Conservation (phyloP, 2,113 vertebrate species). For the Actenoides lindsayi region DNA sequence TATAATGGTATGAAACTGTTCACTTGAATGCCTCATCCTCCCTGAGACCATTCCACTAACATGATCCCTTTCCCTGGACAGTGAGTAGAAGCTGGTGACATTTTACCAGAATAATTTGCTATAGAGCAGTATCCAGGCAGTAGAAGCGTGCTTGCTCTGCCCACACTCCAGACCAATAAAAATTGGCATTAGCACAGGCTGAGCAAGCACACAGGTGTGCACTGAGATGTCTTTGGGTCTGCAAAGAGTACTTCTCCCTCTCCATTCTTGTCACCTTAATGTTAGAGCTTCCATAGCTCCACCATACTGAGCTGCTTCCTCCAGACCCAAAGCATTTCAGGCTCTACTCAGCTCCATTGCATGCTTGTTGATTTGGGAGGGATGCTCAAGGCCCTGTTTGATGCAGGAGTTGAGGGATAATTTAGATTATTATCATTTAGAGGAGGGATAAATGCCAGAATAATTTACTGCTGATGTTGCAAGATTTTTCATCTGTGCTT, state of each 20-base stretch:
- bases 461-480: slow-evolving; percentile 21
- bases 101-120: not conserved
- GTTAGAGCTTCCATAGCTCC: not conserved
- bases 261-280: not conserved
- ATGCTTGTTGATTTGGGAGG: fast-evolving
- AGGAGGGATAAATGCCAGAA: not conserved
- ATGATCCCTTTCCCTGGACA: not conserved
- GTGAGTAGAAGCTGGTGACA: not conserved
- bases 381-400: not conserved
- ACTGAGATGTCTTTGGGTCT: not conserved
- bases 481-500: slow-evolving; percentile 24
- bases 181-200: not conserved
- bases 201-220: not conserved
- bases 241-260: not conserved
- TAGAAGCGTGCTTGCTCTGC: not conserved
- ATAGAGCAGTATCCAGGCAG: not conserved
- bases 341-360: not conserved
- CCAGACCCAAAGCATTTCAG: not conserved
- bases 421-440: not conserved
- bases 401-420: not conserved
- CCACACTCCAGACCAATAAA: not conserved
- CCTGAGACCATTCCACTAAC: not conserved
- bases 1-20: not conserved
- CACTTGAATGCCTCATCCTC: not conserved
- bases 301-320: not conserved